Percentiles rank a stretch among this genome's conserved stretches.
These are phyloP conservation scores for Rynchops niger DNA, from an alignment of 2,113 vertebrate genomes.

Conservation along the genomic window DNA sequence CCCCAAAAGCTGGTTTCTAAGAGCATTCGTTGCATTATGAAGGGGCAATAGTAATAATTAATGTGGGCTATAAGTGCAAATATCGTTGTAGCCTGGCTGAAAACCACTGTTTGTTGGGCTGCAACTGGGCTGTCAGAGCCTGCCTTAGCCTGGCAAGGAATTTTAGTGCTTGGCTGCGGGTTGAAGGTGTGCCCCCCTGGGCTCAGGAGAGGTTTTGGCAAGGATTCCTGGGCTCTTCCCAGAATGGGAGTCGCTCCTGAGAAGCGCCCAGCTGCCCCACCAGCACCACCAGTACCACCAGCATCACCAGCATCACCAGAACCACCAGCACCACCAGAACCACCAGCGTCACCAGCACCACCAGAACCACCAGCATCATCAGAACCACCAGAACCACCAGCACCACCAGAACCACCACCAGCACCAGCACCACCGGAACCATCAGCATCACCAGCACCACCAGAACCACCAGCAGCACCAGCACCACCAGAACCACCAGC, in stretches of 20 bases:
- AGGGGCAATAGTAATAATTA: neutral
- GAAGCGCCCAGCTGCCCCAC: neutral
- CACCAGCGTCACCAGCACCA: too few relatives aligned
- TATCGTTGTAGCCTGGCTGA: neutral
- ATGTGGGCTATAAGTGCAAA: fast-evolving
- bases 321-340: neutral
- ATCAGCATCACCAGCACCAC: too few relatives aligned
- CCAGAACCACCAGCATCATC: neutral
- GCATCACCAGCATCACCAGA: too few relatives aligned
- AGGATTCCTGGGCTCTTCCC: fast-evolving
- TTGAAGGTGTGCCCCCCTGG: neutral
- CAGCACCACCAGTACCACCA: neutral
- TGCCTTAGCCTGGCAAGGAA: fast-evolving
- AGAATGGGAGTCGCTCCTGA: neutral
- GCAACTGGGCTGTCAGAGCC: neutral
- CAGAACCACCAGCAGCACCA: too few relatives aligned
- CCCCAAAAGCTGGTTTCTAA: neutral
- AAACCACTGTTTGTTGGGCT: neutral
- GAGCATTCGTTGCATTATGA: neutral
- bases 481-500: fast-evolving
- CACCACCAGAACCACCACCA: neutral
- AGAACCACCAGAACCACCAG: too few relatives aligned
- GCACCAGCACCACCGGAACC: too few relatives aligned
- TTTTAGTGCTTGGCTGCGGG: fast-evolving
- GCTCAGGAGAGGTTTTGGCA: neutral